Percentiles rank a stretch among this genome's conserved stretches.
phyloP scores from a whole-genome alignment of 2,797 vertebrate species.

The Acipenser ruthenus region DNA sequence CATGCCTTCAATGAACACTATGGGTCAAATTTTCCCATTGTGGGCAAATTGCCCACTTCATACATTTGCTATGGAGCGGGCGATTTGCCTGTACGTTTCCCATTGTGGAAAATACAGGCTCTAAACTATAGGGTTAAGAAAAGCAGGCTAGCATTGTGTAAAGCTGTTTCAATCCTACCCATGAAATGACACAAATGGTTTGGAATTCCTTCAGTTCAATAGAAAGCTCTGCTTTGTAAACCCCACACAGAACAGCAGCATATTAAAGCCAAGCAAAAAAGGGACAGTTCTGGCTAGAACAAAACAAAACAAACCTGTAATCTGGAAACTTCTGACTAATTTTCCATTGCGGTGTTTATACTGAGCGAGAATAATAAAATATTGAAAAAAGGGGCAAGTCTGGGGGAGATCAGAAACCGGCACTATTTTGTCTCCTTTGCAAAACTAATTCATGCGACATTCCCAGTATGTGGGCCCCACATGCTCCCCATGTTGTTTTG shows the following conservation, averaged over 20 bases:
- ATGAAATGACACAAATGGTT: not conserved
- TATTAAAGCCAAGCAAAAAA: not conserved
- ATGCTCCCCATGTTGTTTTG: not conserved
- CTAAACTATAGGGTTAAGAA: no score
- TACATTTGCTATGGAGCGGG: no score
- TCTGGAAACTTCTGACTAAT: not conserved
- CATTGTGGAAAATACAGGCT: no score
- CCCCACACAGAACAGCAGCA: no score
- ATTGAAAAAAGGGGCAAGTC: not conserved
- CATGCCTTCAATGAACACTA: no score
- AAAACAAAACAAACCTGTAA: not conserved
- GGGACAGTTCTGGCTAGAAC: not conserved
- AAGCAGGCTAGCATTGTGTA: no score
- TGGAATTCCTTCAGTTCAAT: not conserved
- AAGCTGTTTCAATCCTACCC: no score
- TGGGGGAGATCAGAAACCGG: not conserved
- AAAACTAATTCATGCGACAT: not conserved
- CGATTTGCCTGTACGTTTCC: no score
- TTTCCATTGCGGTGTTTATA: conserved; percentile 1
- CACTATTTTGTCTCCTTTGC: not conserved
- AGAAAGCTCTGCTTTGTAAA: not conserved
- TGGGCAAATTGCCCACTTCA: no score
- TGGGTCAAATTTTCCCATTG: no score
- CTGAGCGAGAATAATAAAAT: not conserved
- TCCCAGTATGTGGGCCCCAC: not conserved